Evolutionary conservation across 2,113 vertebrate genomes (phyloP), one percentile per base, ranked within the genome.

Genomic region (Melanerpes formicivorus): DNA sequence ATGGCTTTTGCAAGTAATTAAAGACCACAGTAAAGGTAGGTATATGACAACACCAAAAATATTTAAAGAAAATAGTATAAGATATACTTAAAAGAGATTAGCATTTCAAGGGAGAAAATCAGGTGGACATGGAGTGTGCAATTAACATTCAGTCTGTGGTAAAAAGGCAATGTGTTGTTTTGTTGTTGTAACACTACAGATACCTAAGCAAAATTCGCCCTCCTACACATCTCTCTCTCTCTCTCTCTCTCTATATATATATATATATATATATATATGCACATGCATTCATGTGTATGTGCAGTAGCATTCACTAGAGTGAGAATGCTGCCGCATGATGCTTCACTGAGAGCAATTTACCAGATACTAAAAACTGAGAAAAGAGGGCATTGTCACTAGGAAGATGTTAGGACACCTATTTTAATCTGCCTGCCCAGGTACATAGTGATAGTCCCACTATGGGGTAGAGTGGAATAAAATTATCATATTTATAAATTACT

Each of bases 1-100:
- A 88, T 69, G 21, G 9, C 32, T 77, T 96, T 92, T 91, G 23
- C 23, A 71, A 56, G 55, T 88, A 91, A 66, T 87, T 81, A 84
- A 94, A 79, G 74, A 44, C 27, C 32, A 80, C 8, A 54, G 27
- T 81, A 63, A 92, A 92, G 30, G 14, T 1, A 77, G 11, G 8
- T 27, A 58, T 84, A 74, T 58, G 13, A 62, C 81, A 86, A 71
- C 21, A 79, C 6, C 11, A 88, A 58, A 93, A 18, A 22, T 71
- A 66, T 90, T 86, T 58, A 80, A 8, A 67, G 13, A 13, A 81
- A 86, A 34, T 10, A 66, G 5, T 11, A 22, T 30, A 80, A 66
- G 5, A 30, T 30, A 0, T 42, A 22, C 58, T 71, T 52, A 73
- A 65, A 89, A 65, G 13, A 83, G 5, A 83, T 29, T 18, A 80